These are phyloP conservation scores for Epinephelus cyanopodus DNA, from an alignment of 2,113 vertebrate genomes.

Conservation along the genomic window DNA sequence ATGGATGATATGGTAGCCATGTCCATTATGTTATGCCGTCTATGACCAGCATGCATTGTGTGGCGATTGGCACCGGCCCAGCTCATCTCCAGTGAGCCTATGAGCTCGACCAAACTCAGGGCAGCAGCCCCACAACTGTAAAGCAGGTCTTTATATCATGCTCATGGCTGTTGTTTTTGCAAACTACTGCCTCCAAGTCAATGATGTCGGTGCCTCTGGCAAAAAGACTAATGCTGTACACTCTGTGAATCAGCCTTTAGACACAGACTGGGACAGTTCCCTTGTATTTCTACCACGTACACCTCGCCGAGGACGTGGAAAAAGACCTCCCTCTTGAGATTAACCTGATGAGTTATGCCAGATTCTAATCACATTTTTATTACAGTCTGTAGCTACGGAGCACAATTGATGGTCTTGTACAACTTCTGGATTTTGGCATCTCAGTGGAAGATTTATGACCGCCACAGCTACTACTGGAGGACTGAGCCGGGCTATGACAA, in stretches of 20 bases:
- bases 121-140: constrained; percentile 3
- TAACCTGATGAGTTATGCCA: constrained; percentile 16
- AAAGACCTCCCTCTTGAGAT: constrained; percentile 24
- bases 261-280: constrained; percentile 9
- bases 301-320: not conserved
- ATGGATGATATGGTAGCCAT: too few relatives aligned
- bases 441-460: not conserved
- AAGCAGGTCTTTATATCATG: constrained; percentile 21
- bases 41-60: too few relatives aligned
- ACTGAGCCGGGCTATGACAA: not conserved
- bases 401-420: not conserved
- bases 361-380: constrained; percentile 1
- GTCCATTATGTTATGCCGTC: too few relatives aligned
- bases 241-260: constrained; percentile 34
- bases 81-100: too few relatives aligned
- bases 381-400: not conserved
- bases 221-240: constrained; percentile 2
- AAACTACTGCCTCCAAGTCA: constrained; percentile 47
- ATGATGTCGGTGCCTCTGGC: constrained; percentile 33
- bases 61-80: too few relatives aligned
- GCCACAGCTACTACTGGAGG: not conserved
- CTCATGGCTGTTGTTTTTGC: constrained; percentile 35
- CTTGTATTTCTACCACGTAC: not conserved
- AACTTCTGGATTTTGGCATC: not conserved
- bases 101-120: constrained; percentile 1